A percentile compares a stretch with the other conserved stretches of the same genome.
These are phyloP conservation scores for Microctenopoma lineatum DNA, from an alignment of 2,797 vertebrate genomes.

Conservation along the genomic window DNA sequence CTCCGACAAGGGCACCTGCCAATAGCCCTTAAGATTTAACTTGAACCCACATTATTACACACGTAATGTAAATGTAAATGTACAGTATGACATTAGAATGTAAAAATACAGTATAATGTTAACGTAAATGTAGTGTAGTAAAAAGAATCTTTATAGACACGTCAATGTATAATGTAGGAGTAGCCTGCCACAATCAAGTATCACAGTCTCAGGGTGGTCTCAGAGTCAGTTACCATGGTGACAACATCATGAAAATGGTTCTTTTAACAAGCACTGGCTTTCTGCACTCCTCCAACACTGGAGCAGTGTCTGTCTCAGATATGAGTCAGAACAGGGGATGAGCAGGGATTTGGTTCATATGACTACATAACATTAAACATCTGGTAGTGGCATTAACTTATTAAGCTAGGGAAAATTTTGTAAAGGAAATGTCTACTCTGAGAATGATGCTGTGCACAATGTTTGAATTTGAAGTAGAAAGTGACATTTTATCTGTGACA, in stretches of 20 bases:
- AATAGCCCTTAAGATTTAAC: too few relatives aligned
- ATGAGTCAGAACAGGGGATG: background rate
- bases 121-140: too few relatives aligned
- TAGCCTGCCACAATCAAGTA: background rate
- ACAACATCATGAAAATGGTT: background rate
- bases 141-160: too few relatives aligned
- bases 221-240: background rate
- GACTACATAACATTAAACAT: background rate
- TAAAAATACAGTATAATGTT: too few relatives aligned
- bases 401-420: too few relatives aligned
- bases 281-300: background rate
- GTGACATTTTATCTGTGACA: background rate
- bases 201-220: background rate
- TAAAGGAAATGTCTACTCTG: background rate
- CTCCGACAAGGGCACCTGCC: too few relatives aligned
- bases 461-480: background rate
- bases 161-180: background rate
- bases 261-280: background rate
- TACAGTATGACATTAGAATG: too few relatives aligned
- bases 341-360: too few relatives aligned
- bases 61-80: too few relatives aligned
- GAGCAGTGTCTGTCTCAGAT: background rate
- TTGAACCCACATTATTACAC: too few relatives aligned
- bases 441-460: background rate
- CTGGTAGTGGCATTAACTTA: background rate